Conservation (phyloP, 2,888 invertebrate species). For the Lepidonotus clava region DNA sequence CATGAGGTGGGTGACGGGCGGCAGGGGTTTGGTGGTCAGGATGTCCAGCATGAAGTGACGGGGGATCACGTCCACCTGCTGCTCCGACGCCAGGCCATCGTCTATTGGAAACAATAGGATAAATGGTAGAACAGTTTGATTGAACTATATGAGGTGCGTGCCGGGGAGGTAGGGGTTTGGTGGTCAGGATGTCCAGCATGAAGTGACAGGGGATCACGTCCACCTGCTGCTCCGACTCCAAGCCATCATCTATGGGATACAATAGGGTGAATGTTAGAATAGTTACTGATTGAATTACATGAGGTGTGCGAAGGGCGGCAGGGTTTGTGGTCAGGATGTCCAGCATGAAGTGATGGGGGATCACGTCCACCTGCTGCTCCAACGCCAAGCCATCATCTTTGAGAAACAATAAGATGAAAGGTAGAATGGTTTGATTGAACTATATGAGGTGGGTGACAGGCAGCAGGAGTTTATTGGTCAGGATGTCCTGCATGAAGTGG, state of each 20-base stretch:
- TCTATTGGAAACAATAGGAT: neutral
- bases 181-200: neutral
- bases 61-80: neutral
- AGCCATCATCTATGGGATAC: neutral
- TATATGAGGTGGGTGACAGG: conserved; percentile 4
- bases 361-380: neutral
- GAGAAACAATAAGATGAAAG: neutral
- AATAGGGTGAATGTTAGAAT: neutral
- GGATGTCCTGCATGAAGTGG: conserved; percentile 8
- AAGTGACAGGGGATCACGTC: neutral
- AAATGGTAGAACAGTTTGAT: too few relatives aligned
- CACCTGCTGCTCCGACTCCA: neutral
- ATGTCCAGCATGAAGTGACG: conserved; percentile 29
- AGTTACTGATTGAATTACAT: too few relatives aligned
- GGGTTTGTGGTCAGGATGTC: neutral
- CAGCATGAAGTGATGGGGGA: conserved; percentile 33
- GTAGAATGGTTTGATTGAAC: neutral
- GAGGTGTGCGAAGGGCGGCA: conserved; percentile 17
- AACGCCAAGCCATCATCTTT: conserved; percentile 25
- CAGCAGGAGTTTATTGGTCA: neutral
- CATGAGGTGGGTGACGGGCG: conserved; percentile 13
- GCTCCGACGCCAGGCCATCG: neutral
- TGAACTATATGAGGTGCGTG: neutral
- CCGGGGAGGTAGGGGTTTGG: neutral
- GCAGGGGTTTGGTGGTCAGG: neutral